phyloP scores from a whole-genome alignment of 2,888 invertebrate species.

The Iphiclides podalirius region DNA sequence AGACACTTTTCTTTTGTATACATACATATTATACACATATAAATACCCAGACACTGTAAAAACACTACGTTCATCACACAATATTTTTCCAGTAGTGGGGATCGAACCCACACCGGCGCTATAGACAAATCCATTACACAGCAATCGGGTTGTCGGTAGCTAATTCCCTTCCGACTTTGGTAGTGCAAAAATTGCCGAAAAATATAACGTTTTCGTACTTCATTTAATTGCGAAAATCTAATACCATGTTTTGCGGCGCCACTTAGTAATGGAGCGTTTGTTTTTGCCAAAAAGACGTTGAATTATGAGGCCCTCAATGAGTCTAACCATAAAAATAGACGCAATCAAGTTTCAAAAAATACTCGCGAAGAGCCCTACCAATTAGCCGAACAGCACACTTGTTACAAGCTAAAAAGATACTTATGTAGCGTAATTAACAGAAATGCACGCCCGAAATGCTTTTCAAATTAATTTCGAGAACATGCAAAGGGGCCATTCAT shows the following conservation, averaged over 20 bases:
- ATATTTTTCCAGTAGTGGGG: no score
- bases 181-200: not conserved
- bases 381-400: slow-evolving; percentile 14
- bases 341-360: slow-evolving; percentile 1
- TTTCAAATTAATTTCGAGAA: no score
- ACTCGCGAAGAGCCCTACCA: slow-evolving; percentile 14
- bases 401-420: slow-evolving; percentile 11
- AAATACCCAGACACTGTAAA: no score
- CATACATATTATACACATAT: no score
- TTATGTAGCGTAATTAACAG: slow-evolving; percentile 8
- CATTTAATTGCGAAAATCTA: not conserved
- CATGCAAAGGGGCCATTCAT: slow-evolving; percentile 12
- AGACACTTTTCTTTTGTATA: no score
- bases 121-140: no score
- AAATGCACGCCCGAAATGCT: slow-evolving; percentile 8
- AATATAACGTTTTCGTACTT: not conserved
- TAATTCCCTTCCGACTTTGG: no score
- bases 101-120: no score
- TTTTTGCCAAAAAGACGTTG: not conserved
- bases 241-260: not conserved
- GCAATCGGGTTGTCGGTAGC: no score
- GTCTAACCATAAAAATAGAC: not conserved
- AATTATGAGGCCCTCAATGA: not conserved
- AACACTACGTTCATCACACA: no score
- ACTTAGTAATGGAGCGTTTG: not conserved